Evolutionary conservation across 1,140 invertebrate genomes (phyloP).

Genomic region (Rhopalosiphum maidis): DNA sequence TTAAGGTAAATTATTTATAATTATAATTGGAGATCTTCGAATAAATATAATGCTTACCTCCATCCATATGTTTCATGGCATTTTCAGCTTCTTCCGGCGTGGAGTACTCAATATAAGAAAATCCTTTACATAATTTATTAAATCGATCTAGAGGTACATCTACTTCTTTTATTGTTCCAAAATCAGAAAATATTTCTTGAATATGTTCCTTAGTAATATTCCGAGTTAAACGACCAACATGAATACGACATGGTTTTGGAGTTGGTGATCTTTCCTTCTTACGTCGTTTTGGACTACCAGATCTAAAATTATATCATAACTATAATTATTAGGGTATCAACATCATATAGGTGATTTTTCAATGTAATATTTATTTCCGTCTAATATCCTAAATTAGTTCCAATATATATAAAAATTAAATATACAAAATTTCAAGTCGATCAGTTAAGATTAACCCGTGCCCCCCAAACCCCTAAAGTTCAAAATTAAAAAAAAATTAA

Average conservation of each 20-base stretch:
- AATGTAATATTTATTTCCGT: too few species aligned
- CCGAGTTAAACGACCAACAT: conserved; percentile 88
- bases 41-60: conserved; percentile 68
- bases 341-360: too few species aligned
- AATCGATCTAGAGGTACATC: conserved; percentile 88
- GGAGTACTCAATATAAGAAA: conserved; percentile 94
- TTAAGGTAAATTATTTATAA: background rate
- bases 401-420: too few species aligned
- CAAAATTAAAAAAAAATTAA: too few species aligned
- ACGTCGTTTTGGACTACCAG: conserved; percentile 67
- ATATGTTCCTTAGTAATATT: conserved; percentile 95
- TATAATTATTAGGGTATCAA: too few species aligned
- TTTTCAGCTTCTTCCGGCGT: conserved; percentile 95
- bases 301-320: conserved; percentile 63
- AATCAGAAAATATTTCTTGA: conserved; percentile 92
- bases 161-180: conserved; percentile 87
- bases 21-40: background rate
- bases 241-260: conserved; percentile 87
- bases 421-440: too few species aligned
- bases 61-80: conserved; percentile 99
- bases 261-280: conserved; percentile 82
- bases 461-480: too few species aligned
- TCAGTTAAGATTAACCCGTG: too few species aligned
- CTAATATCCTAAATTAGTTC: too few species aligned
- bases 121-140: conserved; percentile 86